phyloP scores from a whole-genome alignment of 2,797 vertebrate species.

The Pagetopsis macropterus region DNA sequence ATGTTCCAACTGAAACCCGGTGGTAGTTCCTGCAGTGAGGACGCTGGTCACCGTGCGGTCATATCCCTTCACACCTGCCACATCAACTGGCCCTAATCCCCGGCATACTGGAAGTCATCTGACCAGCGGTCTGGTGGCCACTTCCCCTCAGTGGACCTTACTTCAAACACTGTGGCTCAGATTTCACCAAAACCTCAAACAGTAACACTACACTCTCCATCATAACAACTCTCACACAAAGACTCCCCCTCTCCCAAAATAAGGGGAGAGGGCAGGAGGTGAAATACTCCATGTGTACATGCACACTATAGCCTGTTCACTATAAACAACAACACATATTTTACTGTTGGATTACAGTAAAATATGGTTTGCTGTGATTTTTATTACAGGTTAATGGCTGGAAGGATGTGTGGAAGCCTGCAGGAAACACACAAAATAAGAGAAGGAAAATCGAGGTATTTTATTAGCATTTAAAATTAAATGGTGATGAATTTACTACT shows the following conservation, averaged over 20 bases:
- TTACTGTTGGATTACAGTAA: background rate
- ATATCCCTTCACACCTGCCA: constrained; percentile 79
- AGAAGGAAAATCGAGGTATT: background rate
- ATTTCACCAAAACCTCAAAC: constrained; percentile 79
- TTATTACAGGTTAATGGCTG: background rate
- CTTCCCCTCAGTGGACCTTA: constrained; percentile 78
- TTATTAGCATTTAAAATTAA: constrained; percentile 9
- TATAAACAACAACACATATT: background rate
- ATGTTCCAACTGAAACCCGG: background rate
- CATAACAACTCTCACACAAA: constrained; percentile 66
- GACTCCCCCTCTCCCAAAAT: constrained; percentile 28
- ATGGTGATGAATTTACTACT: background rate
- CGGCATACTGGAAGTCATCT: constrained; percentile 84
- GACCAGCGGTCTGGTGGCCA: constrained; percentile 75
- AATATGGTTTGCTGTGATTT: background rate
- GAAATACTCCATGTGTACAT: constrained; percentile 11
- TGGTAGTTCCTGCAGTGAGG: constrained; percentile 16
- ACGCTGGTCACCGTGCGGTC: constrained; percentile 55
- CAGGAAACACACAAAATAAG: background rate
- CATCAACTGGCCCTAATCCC: constrained; percentile 80
- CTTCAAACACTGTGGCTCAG: constrained; percentile 81
- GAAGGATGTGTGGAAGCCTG: background rate
- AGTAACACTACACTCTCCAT: constrained; percentile 76
- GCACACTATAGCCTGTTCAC: background rate
- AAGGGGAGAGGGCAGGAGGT: constrained; percentile 29